Evolutionary conservation across 2,797 vertebrate genomes (phyloP).

Genomic region (Tapirus indicus): DNA sequence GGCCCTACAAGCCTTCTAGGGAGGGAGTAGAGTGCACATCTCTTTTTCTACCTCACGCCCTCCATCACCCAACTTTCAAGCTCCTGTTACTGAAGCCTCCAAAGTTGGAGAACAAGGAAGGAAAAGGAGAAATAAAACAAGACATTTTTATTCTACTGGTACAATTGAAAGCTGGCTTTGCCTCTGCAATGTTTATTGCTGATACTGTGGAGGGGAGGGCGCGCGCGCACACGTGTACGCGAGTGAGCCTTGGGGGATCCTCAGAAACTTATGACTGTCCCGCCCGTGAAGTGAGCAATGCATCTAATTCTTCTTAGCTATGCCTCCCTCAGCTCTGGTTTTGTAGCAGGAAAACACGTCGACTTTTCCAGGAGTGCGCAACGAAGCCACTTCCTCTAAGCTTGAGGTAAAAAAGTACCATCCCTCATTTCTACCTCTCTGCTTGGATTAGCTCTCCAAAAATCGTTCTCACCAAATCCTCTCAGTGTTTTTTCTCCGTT

Average conservation of each 20-base stretch:
- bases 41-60: background rate
- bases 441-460: background rate
- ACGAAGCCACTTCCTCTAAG: background rate
- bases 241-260: background rate
- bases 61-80: background rate
- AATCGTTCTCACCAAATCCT: background rate
- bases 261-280: background rate
- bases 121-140: background rate
- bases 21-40: rapidly evolving
- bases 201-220: too few relatives aligned
- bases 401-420: background rate
- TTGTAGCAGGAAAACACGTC: background rate
- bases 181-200: background rate
- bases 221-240: too few relatives aligned
- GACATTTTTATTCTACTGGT: background rate
- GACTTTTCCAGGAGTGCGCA: background rate
- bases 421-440: background rate
- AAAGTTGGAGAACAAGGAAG: background rate
- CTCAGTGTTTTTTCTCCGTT: background rate
- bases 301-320: background rate
- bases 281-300: background rate
- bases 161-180: background rate
- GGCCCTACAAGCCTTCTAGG: background rate
- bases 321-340: background rate
- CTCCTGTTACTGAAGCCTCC: background rate